A percentile compares a stretch with the other conserved stretches of the same genome.
Evolutionary conservation across 2,797 vertebrate genomes (phyloP).

Genomic region (Caiman crocodilus): DNA sequence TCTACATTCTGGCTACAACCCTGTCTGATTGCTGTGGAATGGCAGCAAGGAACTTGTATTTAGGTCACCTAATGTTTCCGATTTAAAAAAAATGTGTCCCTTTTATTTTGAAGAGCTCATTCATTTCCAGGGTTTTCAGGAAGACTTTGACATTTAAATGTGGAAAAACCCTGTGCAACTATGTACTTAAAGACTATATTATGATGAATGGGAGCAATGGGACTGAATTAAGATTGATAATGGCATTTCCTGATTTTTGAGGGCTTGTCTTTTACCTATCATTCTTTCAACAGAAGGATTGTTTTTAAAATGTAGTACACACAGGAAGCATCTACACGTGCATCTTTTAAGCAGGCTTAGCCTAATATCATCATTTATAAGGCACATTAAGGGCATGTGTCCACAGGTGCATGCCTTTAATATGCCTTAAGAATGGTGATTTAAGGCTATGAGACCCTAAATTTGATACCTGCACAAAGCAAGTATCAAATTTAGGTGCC

Average conservation of each 20-base stretch:
- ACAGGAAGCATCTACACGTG: no score
- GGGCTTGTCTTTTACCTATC: background rate
- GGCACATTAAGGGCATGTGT: no score
- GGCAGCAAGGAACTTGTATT: slow-evolving; percentile 32
- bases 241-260: background rate
- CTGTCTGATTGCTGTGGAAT: background rate
- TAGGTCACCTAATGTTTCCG: slow-evolving; percentile 55
- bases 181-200: slow-evolving; percentile 18
- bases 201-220: background rate
- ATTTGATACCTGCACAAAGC: no score
- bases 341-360: no score
- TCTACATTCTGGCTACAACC: slow-evolving; percentile 24
- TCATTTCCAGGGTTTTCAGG: slow-evolving; percentile 36
- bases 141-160: slow-evolving; percentile 40
- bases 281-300: background rate
- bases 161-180: slow-evolving; percentile 26
- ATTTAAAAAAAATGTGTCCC: slow-evolving; percentile 48
- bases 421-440: no score
- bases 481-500: no score
- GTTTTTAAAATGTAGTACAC: no score
- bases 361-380: no score
- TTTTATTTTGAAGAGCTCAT: slow-evolving; percentile 44
- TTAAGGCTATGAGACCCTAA: no score
- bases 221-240: slow-evolving; percentile 18
- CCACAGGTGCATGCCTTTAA: no score